Conservation (phyloP, 2,113 vertebrate genomes). For the Channa argus region DNA sequence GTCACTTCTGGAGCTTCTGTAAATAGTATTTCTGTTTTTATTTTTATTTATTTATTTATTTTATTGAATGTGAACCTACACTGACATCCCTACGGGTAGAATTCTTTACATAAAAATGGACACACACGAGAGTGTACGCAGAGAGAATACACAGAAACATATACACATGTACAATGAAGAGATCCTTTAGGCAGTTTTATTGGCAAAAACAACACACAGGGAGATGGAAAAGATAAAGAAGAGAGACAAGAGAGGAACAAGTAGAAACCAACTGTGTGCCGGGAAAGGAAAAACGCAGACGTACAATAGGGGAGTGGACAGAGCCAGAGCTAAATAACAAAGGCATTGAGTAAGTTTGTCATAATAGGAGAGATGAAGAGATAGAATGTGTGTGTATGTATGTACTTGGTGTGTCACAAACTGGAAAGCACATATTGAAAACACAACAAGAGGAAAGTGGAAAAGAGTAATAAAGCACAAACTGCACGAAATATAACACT, state of each 20-base stretch:
- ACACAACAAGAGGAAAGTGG: neutral
- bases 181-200: conserved; percentile 4
- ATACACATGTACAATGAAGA: conserved; percentile 6
- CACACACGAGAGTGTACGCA: neutral
- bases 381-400: neutral
- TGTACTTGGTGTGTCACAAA: conserved; percentile 9
- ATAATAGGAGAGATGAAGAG: conserved; percentile 52
- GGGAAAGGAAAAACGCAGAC: conserved; percentile 21
- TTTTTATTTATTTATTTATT: too few relatives aligned
- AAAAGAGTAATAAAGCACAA: conserved; percentile 8
- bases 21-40: neutral
- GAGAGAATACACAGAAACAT: neutral
- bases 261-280: conserved; percentile 9
- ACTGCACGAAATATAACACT: conserved; percentile 11
- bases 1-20: neutral
- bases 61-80: conserved; percentile 14
- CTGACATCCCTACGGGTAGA: neutral
- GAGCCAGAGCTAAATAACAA: conserved; percentile 46
- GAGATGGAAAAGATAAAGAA: conserved; percentile 45
- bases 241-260: conserved; percentile 20
- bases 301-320: conserved; percentile 34
- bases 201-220: conserved; percentile 3
- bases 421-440: conserved; percentile 4
- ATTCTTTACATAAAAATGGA: conserved; percentile 6
- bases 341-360: conserved; percentile 62